Conservation (phyloP, 1,140 invertebrate genomes). For the Drosophila funebris region DNA sequence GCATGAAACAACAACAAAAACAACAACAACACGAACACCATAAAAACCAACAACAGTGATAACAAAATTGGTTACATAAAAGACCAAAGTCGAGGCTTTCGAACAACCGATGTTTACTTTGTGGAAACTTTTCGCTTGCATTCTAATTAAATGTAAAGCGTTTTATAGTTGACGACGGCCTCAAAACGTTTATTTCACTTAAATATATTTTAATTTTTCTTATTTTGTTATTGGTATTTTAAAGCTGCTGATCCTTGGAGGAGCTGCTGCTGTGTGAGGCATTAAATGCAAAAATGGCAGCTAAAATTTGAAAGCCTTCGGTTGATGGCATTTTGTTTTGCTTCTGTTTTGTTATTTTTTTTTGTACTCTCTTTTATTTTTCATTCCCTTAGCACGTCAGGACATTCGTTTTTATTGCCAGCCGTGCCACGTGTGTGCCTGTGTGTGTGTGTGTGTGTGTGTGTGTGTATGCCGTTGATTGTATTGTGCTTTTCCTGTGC, state of each 20-base stretch:
- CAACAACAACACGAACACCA: no score
- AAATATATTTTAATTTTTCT: conserved; percentile 8
- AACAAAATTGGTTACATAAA: conserved; percentile 10
- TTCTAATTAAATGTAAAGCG: conserved; percentile 72
- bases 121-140: conserved; percentile 30
- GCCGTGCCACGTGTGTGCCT: conserved; percentile 17
- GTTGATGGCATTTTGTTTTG: conserved; percentile 53
- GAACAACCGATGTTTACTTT: conserved; percentile 6
- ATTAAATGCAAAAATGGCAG: conserved; percentile 71
- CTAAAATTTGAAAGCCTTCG: conserved; percentile 49
- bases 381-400: conserved; percentile 37
- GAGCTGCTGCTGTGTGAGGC: conserved; percentile 24
- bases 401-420: conserved; percentile 71
- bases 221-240: neutral
- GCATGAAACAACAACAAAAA: conserved; percentile 38
- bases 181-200: conserved; percentile 40
- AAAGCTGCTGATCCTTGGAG: neutral
- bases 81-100: no score
- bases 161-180: conserved; percentile 36
- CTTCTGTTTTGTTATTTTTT: conserved; percentile 32
- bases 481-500: conserved; percentile 54
- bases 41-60: conserved; percentile 27
- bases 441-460: conserved; percentile 30
- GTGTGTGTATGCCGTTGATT: conserved; percentile 53
- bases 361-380: conserved; percentile 34